A percentile compares a stretch with the other conserved stretches of the same genome.
phyloP scores from a whole-genome alignment of 2,113 vertebrate genomes.

The Lasiurus borealis region DNA sequence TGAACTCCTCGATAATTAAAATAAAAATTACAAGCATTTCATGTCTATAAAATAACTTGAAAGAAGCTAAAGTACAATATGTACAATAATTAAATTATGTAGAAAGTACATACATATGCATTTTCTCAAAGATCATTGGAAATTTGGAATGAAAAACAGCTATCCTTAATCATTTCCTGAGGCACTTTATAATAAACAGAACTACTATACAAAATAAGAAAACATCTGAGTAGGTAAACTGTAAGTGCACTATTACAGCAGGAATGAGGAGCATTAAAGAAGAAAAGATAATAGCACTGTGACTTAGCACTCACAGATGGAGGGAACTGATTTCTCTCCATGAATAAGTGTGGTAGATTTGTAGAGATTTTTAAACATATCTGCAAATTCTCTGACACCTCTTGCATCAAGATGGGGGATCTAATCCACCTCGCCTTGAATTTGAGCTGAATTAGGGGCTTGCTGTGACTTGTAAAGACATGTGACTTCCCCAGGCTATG shows the following conservation, averaged over 20 bases:
- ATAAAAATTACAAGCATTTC: background rate
- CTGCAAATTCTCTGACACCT: background rate
- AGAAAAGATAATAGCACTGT: background rate
- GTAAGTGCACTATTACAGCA: background rate
- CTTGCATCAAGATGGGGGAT: background rate
- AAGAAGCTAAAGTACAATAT: background rate
- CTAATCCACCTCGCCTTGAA: background rate
- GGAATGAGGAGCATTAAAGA: background rate
- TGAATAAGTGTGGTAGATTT: background rate
- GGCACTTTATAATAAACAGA: background rate
- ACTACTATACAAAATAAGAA: constrained; percentile 1
- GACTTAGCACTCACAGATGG: background rate
- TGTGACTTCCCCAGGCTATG: background rate
- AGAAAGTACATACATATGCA: background rate
- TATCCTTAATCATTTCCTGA: background rate
- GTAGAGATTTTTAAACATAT: background rate
- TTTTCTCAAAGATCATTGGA: constrained; percentile 37
- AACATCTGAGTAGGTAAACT: background rate
- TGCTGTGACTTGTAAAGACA: background rate
- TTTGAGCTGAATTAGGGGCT: background rate
- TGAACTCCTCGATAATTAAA: constrained; percentile 8
- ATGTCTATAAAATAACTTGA: background rate
- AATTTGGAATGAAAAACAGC: background rate
- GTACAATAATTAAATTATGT: background rate
- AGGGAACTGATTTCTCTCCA: background rate